phyloP scores from a whole-genome alignment of 2,888 invertebrate genomes.

The Prosapia bicincta region DNA sequence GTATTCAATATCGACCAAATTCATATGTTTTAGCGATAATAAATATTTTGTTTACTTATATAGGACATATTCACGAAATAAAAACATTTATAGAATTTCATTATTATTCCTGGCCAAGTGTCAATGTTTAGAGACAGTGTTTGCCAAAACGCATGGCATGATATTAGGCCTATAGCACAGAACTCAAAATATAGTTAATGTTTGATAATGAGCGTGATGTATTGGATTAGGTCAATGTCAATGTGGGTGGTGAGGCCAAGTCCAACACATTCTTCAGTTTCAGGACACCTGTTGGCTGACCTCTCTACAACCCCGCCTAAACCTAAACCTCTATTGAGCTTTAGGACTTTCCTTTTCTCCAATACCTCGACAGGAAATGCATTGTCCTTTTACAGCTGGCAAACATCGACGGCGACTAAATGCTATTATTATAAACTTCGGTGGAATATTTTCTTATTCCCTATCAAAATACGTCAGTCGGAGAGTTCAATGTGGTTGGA shows the following conservation, averaged over 20 bases:
- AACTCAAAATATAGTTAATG: too few species aligned
- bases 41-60: too few species aligned
- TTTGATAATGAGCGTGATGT: too few species aligned
- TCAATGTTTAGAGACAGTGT: too few species aligned
- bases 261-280: neutral
- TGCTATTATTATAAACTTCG: neutral
- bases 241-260: neutral
- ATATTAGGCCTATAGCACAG: too few species aligned
- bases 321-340: neutral
- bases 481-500: neutral
- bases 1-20: too few species aligned
- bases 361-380: neutral
- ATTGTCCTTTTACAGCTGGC: neutral
- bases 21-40: too few species aligned
- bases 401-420: neutral
- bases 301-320: neutral
- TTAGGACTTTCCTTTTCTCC: neutral
- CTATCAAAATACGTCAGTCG: neutral
- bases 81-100: too few species aligned
- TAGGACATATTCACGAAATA: too few species aligned
- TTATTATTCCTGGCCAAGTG: too few species aligned
- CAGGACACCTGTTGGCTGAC: constrained; percentile 2
- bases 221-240: neutral
- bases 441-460: neutral
- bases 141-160: too few species aligned